Percentiles rank a stretch among this genome's conserved stretches.
Evolutionary conservation across 1,140 invertebrate species (phyloP).

Genomic region (Phymorhynchus buccinoides): DNA sequence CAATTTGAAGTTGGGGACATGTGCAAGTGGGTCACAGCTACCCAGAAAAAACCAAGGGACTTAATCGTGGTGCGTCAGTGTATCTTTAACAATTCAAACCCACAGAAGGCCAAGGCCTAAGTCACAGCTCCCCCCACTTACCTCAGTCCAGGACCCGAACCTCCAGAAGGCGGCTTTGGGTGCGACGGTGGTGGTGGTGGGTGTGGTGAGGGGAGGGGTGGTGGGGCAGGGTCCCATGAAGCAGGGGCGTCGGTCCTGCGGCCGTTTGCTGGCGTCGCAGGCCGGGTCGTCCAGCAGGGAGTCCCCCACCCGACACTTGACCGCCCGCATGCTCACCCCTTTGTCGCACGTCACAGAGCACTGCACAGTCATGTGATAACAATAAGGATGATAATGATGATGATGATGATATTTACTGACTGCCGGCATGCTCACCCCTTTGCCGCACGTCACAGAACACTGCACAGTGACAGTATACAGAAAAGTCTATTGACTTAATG

Average conservation of each 20-base stretch:
- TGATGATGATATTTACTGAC: no score
- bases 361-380: constrained; percentile 62
- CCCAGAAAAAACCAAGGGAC: no score
- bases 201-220: constrained; percentile 39
- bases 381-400: no score
- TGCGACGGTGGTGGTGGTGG: constrained; percentile 44
- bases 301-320: constrained; percentile 52
- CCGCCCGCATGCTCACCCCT: constrained; percentile 51
- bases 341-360: constrained; percentile 71
- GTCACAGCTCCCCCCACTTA: no score
- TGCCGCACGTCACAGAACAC: constrained; percentile 72
- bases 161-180: constrained; percentile 53
- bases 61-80: no score
- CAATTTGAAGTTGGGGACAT: no score
- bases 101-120: no score
- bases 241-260: constrained; percentile 53
- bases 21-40: no score
- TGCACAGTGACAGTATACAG: no score
- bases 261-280: constrained; percentile 56
- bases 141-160: constrained; percentile 63
- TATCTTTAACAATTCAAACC: no score
- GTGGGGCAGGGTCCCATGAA: constrained; percentile 55
- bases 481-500: no score
- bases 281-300: constrained; percentile 48
- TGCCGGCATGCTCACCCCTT: constrained; percentile 52